Evolutionary conservation across 1,140 invertebrate genomes (phyloP), one percentile per base, ranked within the genome.

Genomic region (Apis mellifera): DNA sequence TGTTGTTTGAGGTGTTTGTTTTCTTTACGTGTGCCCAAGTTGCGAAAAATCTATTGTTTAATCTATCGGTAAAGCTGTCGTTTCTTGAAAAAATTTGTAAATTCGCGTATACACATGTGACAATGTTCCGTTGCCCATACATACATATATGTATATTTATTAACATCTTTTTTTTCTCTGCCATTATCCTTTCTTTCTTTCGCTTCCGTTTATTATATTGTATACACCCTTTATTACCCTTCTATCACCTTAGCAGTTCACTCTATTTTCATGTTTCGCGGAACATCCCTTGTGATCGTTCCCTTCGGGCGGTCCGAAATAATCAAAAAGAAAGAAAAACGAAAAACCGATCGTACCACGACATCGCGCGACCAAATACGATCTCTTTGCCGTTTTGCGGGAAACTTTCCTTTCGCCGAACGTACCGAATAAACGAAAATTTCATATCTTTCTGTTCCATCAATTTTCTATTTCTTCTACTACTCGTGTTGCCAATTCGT

Each of bases 71-170:
- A 88, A 89, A 89, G 87, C 87, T 89, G 86, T 88, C 86, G 86
- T 88, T 85, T 86, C 71, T 86, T 78, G 77, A 88, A 85, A n/a
- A 84, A 88, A 83, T 90, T 84, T 69, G 64, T 76, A 75, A 90
- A 42, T 42, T 90, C 85, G 88, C 91, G 90, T 91, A 92, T 92
- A 92, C 91, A 92, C 89, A 87, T 90, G 87, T 90, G 87, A 88
- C 86, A 83, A 84, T 66, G 82, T 60, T 76, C 52, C 65, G 59
- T 83, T 72, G 62, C 62, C 59, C 64, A 50, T 82, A 42, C 32
- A 42, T 42, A 42, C 32, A 42, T 42, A 42, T 42, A 42, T 42
- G 32, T 42, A 42, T 42, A 42, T 82, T n/a, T 55, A 17, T 23
- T 50, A 57, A 69, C 32, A 59, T 82, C 72, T 64, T 48, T 55